Evolutionary conservation across 2,888 invertebrate genomes (phyloP).

Genomic region (Peribatodes rhomboidaria): DNA sequence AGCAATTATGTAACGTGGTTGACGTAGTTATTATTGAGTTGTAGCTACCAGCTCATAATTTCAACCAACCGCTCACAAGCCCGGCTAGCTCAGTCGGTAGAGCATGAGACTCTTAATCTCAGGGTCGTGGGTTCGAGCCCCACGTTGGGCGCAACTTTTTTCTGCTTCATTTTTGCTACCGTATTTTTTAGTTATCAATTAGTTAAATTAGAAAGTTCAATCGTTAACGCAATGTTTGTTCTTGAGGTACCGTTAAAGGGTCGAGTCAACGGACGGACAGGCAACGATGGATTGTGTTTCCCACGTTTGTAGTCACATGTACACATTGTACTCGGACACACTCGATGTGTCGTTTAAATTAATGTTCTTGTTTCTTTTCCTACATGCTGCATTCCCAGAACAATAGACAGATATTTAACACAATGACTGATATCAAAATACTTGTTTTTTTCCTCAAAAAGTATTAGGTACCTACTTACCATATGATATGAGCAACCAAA

Average conservation of each 20-base stretch:
- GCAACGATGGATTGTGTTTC: conserved; percentile 66
- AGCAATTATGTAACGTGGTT: background rate
- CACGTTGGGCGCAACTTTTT: conserved; percentile 84
- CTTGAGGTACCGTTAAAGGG: conserved; percentile 69
- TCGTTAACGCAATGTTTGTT: conserved; percentile 63
- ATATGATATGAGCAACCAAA: too few species aligned
- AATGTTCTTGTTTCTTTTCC: conserved; percentile 29
- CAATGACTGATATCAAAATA: background rate
- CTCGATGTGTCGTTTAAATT: conserved; percentile 28
- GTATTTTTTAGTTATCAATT: conserved; percentile 11
- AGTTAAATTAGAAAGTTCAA: conserved; percentile 40
- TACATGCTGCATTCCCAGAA: conserved; percentile 26
- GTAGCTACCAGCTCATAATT: conserved; percentile 39
- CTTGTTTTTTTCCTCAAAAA: background rate
- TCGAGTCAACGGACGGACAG: conserved; percentile 64
- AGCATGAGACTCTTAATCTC: conserved; percentile 89
- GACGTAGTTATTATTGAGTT: background rate
- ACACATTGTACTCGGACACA: conserved; percentile 43
- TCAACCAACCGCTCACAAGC: conserved; percentile 47
- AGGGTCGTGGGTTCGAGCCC: conserved; percentile 89
- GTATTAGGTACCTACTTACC: too few species aligned
- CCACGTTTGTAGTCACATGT: conserved; percentile 69
- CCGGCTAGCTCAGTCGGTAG: conserved; percentile 87
- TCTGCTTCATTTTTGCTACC: conserved; percentile 29
- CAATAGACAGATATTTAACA: conserved; percentile 20